Evolutionary conservation across 2,113 vertebrate species (phyloP).

Genomic region (Charadrius vociferus): DNA sequence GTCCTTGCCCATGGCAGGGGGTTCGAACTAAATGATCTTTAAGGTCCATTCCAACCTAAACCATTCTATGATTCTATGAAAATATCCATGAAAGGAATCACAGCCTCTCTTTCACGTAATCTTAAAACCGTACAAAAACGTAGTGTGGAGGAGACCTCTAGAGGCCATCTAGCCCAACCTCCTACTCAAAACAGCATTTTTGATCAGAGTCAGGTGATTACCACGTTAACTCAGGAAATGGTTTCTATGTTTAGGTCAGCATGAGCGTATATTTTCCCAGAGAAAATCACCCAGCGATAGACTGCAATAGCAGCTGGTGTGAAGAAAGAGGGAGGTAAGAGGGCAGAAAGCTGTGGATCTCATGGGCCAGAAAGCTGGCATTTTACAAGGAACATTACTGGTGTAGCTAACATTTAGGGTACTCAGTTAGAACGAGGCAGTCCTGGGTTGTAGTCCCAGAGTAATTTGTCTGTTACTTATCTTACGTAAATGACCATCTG

Average conservation of each 20-base stretch:
- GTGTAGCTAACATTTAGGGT: neutral
- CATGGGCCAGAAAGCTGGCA: neutral
- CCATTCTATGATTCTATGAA: no score
- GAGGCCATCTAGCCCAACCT: conserved; percentile 6
- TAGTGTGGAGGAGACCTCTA: conserved; percentile 39
- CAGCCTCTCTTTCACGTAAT: neutral
- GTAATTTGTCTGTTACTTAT: neutral
- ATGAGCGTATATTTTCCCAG: neutral
- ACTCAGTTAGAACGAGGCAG: neutral
- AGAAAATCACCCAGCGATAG: neutral
- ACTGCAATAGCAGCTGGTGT: neutral
- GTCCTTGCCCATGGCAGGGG: no score
- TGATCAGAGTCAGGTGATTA: neutral
- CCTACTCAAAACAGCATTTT: neutral
- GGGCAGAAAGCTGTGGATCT: neutral
- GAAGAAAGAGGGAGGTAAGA: neutral
- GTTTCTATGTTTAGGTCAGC: neutral
- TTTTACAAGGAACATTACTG: neutral
- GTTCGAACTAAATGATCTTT: no score
- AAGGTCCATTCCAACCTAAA: no score
- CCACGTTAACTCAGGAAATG: neutral
- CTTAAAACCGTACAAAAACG: neutral
- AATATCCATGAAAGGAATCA: neutral
- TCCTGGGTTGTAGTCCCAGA: neutral
- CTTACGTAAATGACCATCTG: conserved; percentile 32